Evolutionary conservation across 2,888 invertebrate genomes (phyloP).

Genomic region (Lampropteryx suffumata): DNA sequence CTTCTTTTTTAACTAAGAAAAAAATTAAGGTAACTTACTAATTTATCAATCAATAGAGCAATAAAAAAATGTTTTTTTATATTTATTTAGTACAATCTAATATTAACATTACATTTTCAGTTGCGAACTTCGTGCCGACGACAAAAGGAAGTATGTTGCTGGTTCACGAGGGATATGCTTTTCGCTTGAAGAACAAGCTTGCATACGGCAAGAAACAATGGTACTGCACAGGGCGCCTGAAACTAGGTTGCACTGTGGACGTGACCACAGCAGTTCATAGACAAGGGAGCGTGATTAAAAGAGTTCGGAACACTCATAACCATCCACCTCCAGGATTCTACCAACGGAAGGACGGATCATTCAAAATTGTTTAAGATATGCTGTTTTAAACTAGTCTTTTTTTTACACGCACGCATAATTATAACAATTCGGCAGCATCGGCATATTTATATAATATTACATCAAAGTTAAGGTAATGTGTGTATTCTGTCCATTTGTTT

Average conservation of each 20-base stretch:
- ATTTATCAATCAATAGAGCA: too few species aligned
- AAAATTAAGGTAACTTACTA: too few species aligned
- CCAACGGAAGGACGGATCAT: slow-evolving; percentile 65
- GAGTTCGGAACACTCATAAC: slow-evolving; percentile 66
- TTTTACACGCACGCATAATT: too few species aligned
- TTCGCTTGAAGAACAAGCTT: slow-evolving; percentile 69
- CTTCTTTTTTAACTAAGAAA: too few species aligned
- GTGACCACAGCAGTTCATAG: slow-evolving; percentile 60
- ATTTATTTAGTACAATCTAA: too few species aligned
- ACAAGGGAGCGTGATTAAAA: slow-evolving; percentile 55
- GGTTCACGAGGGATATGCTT: slow-evolving; percentile 69
- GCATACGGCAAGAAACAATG: slow-evolving; percentile 76
- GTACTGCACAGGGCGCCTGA: slow-evolving; percentile 70
- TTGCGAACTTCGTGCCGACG: slow-evolving; percentile 69
- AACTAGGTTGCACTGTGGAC: slow-evolving; percentile 71
- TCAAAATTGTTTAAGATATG: slow-evolving; percentile 50
- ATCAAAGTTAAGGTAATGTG: too few species aligned
- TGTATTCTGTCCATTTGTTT: too few species aligned
- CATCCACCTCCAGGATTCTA: slow-evolving; percentile 70
- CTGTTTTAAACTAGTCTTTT: too few species aligned
- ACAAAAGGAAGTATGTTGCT: slow-evolving; percentile 67
- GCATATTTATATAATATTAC: too few species aligned
- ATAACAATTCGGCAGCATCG: too few species aligned
- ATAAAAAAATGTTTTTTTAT: too few species aligned
- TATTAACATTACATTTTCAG: slow-evolving; percentile 54